Conservation (phyloP, 2,888 invertebrate species). For the Tyria jacobaeae region DNA sequence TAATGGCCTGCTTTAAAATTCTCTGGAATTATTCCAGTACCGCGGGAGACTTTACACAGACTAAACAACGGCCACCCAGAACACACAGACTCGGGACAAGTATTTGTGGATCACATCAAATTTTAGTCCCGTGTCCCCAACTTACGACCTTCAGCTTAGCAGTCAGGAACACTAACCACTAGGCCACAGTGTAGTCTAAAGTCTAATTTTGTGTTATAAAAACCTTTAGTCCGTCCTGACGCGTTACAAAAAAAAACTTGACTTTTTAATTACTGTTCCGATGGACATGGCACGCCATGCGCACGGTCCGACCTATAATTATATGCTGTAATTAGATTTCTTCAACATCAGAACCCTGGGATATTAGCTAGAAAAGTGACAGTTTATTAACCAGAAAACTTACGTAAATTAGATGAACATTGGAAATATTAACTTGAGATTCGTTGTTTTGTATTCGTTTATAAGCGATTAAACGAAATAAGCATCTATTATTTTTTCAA, state of each 20-base stretch:
- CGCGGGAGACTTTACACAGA: no score
- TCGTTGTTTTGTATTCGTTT: no score
- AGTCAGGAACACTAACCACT: no score
- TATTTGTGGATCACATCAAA: no score
- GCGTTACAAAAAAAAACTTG: conserved; percentile 49
- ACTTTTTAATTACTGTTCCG: conserved; percentile 71
- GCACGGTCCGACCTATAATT: conserved; percentile 68
- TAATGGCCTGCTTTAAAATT: no score
- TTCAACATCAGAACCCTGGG: conserved; percentile 49
- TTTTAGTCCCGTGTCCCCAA: no score
- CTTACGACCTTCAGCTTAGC: no score
- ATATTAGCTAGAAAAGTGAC: conserved; percentile 35
- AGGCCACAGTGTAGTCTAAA: neutral
- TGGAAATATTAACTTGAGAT: neutral
- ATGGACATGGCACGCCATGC: conserved; percentile 54
- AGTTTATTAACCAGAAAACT: conserved; percentile 23
- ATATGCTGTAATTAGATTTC: conserved; percentile 75
- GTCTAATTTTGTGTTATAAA: neutral
- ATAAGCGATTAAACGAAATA: no score
- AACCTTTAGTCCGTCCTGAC: conserved; percentile 10
- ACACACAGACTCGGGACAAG: no score
- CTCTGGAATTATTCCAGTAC: no score
- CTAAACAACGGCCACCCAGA: no score
- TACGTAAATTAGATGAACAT: neutral
- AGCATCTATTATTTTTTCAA: no score